Evolutionary conservation across 2,888 invertebrate genomes (phyloP).

Genomic region (Aspidapion aeneum): DNA sequence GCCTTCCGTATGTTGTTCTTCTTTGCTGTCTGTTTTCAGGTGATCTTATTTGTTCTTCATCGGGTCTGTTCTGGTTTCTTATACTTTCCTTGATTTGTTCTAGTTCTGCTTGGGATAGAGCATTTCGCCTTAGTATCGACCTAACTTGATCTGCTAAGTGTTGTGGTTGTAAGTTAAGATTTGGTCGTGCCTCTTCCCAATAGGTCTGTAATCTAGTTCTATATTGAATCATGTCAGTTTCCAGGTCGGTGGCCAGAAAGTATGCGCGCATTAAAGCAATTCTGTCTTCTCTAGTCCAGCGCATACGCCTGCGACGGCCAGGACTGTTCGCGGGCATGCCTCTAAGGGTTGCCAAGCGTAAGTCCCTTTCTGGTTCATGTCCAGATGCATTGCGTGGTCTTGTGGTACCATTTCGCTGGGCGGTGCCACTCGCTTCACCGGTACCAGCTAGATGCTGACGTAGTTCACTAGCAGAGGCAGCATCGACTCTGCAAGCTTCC

Average conservation of each 20-base stretch:
- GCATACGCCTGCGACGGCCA: neutral
- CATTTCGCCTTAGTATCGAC: neutral
- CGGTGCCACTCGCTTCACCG: too few relatives aligned
- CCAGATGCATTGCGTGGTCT: too few relatives aligned
- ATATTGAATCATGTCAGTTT: neutral
- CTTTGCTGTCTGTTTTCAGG: too few relatives aligned
- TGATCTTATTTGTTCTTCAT: neutral
- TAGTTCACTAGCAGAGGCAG: too few relatives aligned
- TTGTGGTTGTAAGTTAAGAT: neutral
- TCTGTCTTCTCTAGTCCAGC: neutral
- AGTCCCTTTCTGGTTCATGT: neutral
- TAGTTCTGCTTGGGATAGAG: neutral
- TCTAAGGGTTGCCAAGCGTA: neutral
- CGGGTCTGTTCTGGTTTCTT: neutral
- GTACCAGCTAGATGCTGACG: too few relatives aligned
- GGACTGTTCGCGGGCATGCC: neutral
- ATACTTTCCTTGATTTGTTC: too few relatives aligned
- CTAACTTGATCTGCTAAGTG: neutral
- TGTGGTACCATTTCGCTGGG: neutral
- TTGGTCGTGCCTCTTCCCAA: neutral
- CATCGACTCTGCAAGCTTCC: too few relatives aligned
- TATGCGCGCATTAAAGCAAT: neutral
- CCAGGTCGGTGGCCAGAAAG: neutral
- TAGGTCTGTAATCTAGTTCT: too few relatives aligned
- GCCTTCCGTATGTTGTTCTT: too few relatives aligned